Evolutionary conservation across 2,888 invertebrate genomes (phyloP), one percentile per base, ranked within the genome.

Genomic region (Exocentrus adspersus): DNA sequence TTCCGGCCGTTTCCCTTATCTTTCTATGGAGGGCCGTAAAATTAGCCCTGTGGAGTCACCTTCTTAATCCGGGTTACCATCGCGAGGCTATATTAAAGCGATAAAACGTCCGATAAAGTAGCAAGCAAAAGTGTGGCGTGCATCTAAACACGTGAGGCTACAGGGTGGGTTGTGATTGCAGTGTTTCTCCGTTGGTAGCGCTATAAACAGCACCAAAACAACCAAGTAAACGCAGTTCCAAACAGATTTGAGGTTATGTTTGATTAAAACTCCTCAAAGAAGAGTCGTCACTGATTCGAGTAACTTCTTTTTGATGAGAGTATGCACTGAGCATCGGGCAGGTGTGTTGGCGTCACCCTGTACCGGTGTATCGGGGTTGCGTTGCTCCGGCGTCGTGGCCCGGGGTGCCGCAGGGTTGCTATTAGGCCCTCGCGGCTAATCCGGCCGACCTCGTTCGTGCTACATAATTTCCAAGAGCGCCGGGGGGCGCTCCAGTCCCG

Each of bases 381-480:
- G 63, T 64, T 70, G 62, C 64, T 73, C 62, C 65, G 71, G 67
- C 64, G 66, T 73, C 63, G n/a, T n/a, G n/a, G 70, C 77, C 71
- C 51, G 64, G 60, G 68, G 75, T 68, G 65, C 68, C 72, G 65
- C 66, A 68, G 75, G 77, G 73, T 71, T 73, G 70, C 69, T 75
- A 73, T 74, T 73, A 72, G 67, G 60, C 65, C 72, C 78, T 68
- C 59, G 56, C 30, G 73, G 77, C 70, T 61, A 72, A 77, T 75
- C 75, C 77, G 75, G 70, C 74, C 77, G 75, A 78, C 76, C 76
- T 78, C 76, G 74, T 74, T 77, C 74, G 72, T 69, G 73, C 75
- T 73, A 73, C 76, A 77, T 77, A 77, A 78, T 78, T 78, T 78
- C 73, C 73, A 77, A 74, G 72, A 72, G 69, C 62, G 74, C 77